A percentile compares a stretch with the other conserved stretches of the same genome.
These are phyloP conservation scores for Bombus affinis DNA, from an alignment of 1,140 invertebrate species.

Conservation along the genomic window DNA sequence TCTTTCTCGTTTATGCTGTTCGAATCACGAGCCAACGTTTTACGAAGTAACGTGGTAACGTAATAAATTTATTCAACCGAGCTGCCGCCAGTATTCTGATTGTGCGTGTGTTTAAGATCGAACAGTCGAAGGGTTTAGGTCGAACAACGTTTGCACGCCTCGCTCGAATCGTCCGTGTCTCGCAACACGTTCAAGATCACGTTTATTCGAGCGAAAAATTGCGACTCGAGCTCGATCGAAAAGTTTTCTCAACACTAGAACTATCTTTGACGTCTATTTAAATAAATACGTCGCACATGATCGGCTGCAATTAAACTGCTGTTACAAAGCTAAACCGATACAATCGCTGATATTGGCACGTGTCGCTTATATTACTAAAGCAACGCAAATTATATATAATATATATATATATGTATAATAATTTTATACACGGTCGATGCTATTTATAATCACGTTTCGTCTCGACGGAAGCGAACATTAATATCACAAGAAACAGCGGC, in stretches of 20 bases:
- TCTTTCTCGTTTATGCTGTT: not conserved
- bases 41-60: not conserved
- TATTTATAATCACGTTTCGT: no score
- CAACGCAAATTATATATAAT: no score
- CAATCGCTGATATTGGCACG: no score
- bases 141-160: slow-evolving; percentile 9
- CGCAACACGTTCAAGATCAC: not conserved
- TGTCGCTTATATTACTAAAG: no score
- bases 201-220: not conserved
- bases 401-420: no score
- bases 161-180: not conserved
- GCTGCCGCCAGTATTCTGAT: slow-evolving; percentile 32
- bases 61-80: not conserved
- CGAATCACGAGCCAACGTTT: not conserved
- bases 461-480: no score
- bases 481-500: not conserved
- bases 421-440: no score
- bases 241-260: not conserved
- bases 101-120: slow-evolving; percentile 13
- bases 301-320: no score
- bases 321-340: no score
- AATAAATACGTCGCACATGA: no score
- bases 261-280: not conserved
- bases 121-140: slow-evolving; percentile 28
- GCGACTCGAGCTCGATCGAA: not conserved